Percentiles rank a stretch among this genome's conserved stretches.
These are phyloP conservation scores for Pristis pectinata DNA, from an alignment of 2,797 vertebrate species.

Conservation along the genomic window DNA sequence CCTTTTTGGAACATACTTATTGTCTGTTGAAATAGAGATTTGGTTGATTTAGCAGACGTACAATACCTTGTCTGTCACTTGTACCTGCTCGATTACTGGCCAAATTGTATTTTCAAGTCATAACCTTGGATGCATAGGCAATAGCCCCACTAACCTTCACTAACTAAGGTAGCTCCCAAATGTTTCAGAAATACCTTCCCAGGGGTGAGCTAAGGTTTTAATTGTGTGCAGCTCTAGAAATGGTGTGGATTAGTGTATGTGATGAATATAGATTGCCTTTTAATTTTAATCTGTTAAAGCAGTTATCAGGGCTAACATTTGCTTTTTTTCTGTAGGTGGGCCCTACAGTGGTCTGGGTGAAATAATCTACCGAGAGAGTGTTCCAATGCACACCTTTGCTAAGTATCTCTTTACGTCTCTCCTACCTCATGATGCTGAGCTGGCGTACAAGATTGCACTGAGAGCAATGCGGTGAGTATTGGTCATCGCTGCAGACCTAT, in stretches of 20 bases:
- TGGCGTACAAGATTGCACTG: constrained; percentile 96
- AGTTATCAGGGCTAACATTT: neutral
- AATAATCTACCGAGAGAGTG: constrained; percentile 86
- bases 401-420: constrained; percentile 96
- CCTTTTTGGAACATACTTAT: too few relatives aligned
- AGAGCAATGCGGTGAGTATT: constrained; percentile 91
- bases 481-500: neutral
- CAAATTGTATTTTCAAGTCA: neutral
- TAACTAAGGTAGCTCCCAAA: neutral
- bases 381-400: constrained; percentile 98
- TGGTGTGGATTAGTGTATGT: neutral
- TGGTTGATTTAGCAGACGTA: neutral
- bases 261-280: neutral
- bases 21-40: neutral
- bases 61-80: neutral
- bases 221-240: neutral
- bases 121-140: neutral
- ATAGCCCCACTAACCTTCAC: too few relatives aligned
- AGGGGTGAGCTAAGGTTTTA: neutral
- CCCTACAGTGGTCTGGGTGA: constrained; percentile 95
- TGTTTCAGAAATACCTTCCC: neutral
- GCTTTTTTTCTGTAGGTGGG: constrained; percentile 64
- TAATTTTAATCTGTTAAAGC: neutral
- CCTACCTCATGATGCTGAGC: constrained; percentile 95
- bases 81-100: neutral